phyloP scores from a whole-genome alignment of 2,888 invertebrate genomes.

The Urechis unicinctus region DNA sequence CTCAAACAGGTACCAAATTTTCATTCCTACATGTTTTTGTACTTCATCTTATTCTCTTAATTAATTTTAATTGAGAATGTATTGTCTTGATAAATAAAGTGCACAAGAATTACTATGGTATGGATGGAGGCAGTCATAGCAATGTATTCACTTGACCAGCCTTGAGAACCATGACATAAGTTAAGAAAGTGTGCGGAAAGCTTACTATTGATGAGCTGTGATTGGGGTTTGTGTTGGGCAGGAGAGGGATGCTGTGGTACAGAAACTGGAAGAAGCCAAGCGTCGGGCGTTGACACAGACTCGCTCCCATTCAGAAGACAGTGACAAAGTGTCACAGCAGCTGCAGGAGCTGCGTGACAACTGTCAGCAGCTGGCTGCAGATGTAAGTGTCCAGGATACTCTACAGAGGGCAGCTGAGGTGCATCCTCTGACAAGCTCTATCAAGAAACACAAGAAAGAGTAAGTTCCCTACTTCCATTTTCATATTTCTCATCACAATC shows the following conservation, averaged over 20 bases:
- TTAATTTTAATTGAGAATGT: too few species aligned
- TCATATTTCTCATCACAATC: background rate
- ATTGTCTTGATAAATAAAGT: too few species aligned
- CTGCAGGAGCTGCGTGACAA: background rate
- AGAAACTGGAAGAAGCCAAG: background rate
- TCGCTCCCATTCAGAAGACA: background rate
- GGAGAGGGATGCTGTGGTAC: background rate
- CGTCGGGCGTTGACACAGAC: background rate
- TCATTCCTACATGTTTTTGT: too few species aligned
- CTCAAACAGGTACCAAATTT: constrained; percentile 22
- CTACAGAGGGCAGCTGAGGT: constrained; percentile 9
- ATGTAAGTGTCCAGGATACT: background rate
- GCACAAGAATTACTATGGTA: too few species aligned
- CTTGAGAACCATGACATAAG: too few species aligned
- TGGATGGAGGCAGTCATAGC: too few species aligned
- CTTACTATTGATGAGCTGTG: background rate
- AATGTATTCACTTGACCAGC: too few species aligned
- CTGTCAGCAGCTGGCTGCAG: background rate
- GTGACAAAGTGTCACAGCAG: background rate
- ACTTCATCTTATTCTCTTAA: too few species aligned
- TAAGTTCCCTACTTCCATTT: background rate
- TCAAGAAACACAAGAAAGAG: constrained; percentile 10
- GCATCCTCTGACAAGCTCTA: constrained; percentile 8
- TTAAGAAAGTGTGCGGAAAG: too few species aligned
- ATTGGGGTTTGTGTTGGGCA: background rate